Evolutionary conservation across 2,113 vertebrate species (phyloP), one percentile per base, ranked within the genome.

Genomic region (Melanerpes formicivorus): DNA sequence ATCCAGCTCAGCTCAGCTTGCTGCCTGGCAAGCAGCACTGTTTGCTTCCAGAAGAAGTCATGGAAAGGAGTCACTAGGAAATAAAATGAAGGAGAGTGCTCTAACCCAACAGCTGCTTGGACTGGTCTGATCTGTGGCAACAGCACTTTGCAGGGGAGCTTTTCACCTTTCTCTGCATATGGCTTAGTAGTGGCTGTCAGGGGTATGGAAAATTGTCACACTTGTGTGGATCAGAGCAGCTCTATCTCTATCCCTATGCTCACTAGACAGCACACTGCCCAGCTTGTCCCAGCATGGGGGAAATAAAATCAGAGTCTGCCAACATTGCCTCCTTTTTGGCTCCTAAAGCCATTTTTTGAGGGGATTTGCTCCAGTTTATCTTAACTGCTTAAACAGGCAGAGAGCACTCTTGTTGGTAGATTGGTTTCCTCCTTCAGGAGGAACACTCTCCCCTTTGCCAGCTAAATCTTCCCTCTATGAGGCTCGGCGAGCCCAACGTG

Each of bases 1-100:
- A 92, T 62, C 71, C 73, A 79, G 80, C 84, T 88, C 73, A 79
- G 59, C 63, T 94, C 73, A 79, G 59, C 63, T 94, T 87, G 81
- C 55, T 84, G 37, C 48, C 74, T 58, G 48, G 50, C 64, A 90
- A 94, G 86, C 80, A 80, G 11, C 62, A 59, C 66, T 67, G 44
- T 80, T 70, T 87, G 54, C 62, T 93, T 94, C 62, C 78, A 95
- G 78, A 81, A 88, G 79, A 17, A 93, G 64, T 11, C 60, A 30
- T 58, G 70, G 65, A 72, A 90, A 76, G 46, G 18, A 94, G 78
- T 63, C 71, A 46, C 58, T 34, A 78, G 50, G 54, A 95, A 87
- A 93, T 48, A 82, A 93, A 85, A 85, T 63, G 74, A 75, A 60
- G 32, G 60, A 48, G 3, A 0, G 34, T 50, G 26, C 50, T 90